These are phyloP conservation scores for Ophion costatus DNA, from an alignment of 2,888 invertebrate species.

Conservation along the genomic window DNA sequence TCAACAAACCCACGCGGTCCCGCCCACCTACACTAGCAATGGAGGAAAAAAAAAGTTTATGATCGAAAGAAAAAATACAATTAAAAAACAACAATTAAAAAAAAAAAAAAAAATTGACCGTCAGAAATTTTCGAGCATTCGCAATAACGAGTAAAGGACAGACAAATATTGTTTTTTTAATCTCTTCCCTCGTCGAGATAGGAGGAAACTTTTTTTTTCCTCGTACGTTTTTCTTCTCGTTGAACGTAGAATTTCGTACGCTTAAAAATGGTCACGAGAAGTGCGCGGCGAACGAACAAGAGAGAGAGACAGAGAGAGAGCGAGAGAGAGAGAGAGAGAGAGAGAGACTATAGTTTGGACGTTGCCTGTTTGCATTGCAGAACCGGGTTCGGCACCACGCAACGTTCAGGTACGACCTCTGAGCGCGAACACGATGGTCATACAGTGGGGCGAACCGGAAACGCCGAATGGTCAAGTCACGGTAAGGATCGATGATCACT, in stretches of 20 bases:
- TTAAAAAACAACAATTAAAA: too few species aligned
- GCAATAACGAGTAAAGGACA: too few species aligned
- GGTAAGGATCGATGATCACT: slow-evolving; percentile 85
- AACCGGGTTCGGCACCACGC: slow-evolving; percentile 97
- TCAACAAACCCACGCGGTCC: neutral
- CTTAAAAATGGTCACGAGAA: neutral
- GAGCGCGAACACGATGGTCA: slow-evolving; percentile 97
- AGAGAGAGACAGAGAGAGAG: neutral
- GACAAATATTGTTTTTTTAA: too few species aligned
- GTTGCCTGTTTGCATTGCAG: slow-evolving; percentile 84
- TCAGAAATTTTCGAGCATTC: too few species aligned
- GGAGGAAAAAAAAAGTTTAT: neutral
- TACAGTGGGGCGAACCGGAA: slow-evolving; percentile 99
- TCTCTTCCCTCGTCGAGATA: too few species aligned
- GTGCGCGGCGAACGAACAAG: neutral
- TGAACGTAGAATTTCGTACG: too few species aligned
- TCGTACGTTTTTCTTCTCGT: too few species aligned
- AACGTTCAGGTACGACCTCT: slow-evolving; percentile 97
- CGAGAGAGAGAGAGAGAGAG: neutral
- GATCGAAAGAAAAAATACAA: neutral
- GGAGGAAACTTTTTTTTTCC: too few species aligned
- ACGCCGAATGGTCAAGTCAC: slow-evolving; percentile 98
- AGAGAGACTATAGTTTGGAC: slow-evolving; percentile 1
- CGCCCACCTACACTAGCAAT: neutral
- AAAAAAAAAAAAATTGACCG: too few species aligned